Evolutionary conservation across 2,888 invertebrate genomes (phyloP), one percentile per base, ranked within the genome.

Genomic region (Bursaphelenchus okinawaensis): DNA sequence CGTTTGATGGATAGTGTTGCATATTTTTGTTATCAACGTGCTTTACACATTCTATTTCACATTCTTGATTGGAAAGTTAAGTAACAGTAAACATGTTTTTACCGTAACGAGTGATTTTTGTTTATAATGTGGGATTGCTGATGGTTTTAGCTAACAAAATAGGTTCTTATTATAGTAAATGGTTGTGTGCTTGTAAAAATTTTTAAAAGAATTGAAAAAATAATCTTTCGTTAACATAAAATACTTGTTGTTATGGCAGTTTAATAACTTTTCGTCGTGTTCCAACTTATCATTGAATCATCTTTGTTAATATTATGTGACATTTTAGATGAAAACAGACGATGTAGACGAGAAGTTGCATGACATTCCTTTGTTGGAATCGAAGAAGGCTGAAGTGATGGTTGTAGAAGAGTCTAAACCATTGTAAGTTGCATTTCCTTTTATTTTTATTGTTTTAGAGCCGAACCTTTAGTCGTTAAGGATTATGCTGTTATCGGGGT

Each of bases 401-500:
- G 16, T n/a, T 16, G n/a, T 4, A 40, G n/a, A 12, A 4, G 40
- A 40, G n/a, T n/a, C n/a, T n/a, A n/a, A n/a, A n/a, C n/a, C n/a
- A n/a, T n/a, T n/a, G n/a, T n/a, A n/a, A n/a, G n/a, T n/a, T n/a
- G n/a, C n/a, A n/a, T n/a, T 40, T 4, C n/a, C 16, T 40, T 40
- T 40, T 40, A 12, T 40, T 40, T 16, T 40, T n/a, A 16, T 40
- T 40, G 12, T n/a, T 40, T 40, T 40, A 40, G 40, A 4, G 40
- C n/a, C n/a, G 16, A 40, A 40, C 16, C 16, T n/a, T 40, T 40
- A 40, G 12, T n/a, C 12, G n/a, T n/a, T 1, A 40, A 40, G n/a
- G 40, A 40, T 40, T 40, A 40, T 40, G 40, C n/a, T n/a, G n/a
- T 40, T n/a, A 52, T 68, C 8, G 6, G 31, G 26, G 51, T 68